Evolutionary conservation across 2,888 invertebrate genomes (phyloP).

Genomic region (Microctonus hyperodae): DNA sequence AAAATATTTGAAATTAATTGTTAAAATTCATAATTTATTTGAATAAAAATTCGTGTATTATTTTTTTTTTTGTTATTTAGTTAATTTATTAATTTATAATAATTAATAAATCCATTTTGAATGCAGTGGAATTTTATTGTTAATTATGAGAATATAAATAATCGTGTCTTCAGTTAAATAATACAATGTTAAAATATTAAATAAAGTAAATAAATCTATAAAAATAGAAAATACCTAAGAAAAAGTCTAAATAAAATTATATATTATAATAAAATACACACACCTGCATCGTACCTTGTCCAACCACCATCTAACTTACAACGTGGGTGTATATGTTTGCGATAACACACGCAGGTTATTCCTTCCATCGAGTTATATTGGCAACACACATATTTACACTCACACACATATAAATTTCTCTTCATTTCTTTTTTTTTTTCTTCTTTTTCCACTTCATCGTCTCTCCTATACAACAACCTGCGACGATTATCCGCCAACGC

Average conservation of each 20-base stretch:
- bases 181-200: too few relatives aligned
- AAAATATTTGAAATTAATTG: too few relatives aligned
- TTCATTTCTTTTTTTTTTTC: neutral
- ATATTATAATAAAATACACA: neutral
- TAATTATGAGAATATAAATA: too few relatives aligned
- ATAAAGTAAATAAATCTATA: neutral
- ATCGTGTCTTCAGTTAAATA: too few relatives aligned
- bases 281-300: neutral
- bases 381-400: neutral
- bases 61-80: too few relatives aligned
- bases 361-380: neutral
- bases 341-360: slow-evolving; percentile 6
- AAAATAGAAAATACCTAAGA: too few relatives aligned
- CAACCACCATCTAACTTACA: neutral
- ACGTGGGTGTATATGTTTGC: slow-evolving; percentile 6
- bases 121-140: too few relatives aligned
- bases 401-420: neutral
- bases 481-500: slow-evolving; percentile 2
- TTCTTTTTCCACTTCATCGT: neutral
- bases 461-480: neutral
- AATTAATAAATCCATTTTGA: too few relatives aligned
- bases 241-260: neutral
- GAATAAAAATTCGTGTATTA: too few relatives aligned
- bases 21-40: too few relatives aligned
- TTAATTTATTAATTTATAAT: too few relatives aligned